Base-by-base conservation (phyloP, 2,113 vertebrate genomes). In the Dicaeum eximium region DNA sequence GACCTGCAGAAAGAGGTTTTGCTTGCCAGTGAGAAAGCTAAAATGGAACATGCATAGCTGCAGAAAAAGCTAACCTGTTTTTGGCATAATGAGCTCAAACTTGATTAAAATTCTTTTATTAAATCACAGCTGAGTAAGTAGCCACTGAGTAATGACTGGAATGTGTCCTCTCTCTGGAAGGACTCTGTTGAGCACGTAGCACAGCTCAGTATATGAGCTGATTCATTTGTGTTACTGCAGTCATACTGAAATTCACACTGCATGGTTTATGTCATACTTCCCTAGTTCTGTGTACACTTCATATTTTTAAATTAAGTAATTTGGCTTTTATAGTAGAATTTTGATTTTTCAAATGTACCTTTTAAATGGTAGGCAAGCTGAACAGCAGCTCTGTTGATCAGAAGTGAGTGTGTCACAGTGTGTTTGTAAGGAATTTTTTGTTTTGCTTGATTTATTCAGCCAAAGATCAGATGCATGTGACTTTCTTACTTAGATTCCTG, bases 31-130 rank as follows among this genome's bases (percentile, higher is more conserved):
- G 65, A 71, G 71, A 80, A 80, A 74, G 51, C 80, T 86, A n/a
- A 88, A 70, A 47, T 40, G 37, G 45, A 91, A 57, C 18, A 7
- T 15, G 47, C 11, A 15, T 73, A 66, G 21, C 78, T 82, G 61
- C 73, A 64, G 44, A 58, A 80, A 67, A 86, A 61, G 15, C 37
- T 84, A 77, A 72, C 60, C 47, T 4, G 2, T 27, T 92, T 89
- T 79, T 89, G 40, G 47, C 56, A 47, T 92, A 92, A 94, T 89
- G 84, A 95, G 78, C 92, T 96, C 78, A 84, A 95, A 92, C 65
- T 95, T 91, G 65, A 93, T 95, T 93, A 86, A 92, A 89, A 91
- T 92, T 91, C 60, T 88, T 86, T 16, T 78, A n/a, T 84, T 92
- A 78, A 96, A 95, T 80, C 56, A 65, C 80, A 71, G 75, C 60